Evolutionary conservation across 1,140 invertebrate genomes (phyloP), one percentile per base, ranked within the genome.

Genomic region (Drosophila pectinifera): DNA sequence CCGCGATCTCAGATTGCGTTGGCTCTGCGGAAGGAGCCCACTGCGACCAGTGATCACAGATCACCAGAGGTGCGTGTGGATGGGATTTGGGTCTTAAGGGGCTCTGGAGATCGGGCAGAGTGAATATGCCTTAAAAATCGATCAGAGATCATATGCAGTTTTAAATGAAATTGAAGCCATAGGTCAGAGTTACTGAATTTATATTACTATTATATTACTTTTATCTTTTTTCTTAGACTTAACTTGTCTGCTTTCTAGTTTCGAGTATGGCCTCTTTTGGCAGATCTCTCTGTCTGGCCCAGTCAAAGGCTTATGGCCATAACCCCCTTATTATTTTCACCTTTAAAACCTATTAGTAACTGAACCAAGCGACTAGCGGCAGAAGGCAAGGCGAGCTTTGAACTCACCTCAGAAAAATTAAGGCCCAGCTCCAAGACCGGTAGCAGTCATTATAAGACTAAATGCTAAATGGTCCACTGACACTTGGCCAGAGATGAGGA

Each of bases 381-480:
- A 57, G 55, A 39, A 83, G 57, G 58, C 70, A 69, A 28, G 59
- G 73, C 45, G 78, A 86, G 78, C 82, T 85, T 55, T 78, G 78
- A 86, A 49, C 70, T 65, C 24, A 11, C 28, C 4, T 13, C 4
- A 6, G 22, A 26, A 48, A 56, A 48, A 34, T 31, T 38, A 57
- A 80, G 43, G n/a, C n/a, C n/a, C n/a, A n/a, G n/a, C n/a, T n/a
- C 45, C 22, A 88, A 86, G 65, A 82, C 83, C 83, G 41, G 83
- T 88, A 75, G 83, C 82, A 51, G 56, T 78, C 64, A 85, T 78
- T 78, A 78, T 48, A 22, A 45, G 38, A 24, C 57, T 41, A 36
- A 53, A 73, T 46, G 72, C 69, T 64, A 74, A 74, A 48, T 51
- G 41, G 20, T 73, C 26, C 42, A 53, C 49, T 53, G 38, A 64